Conservation (phyloP, 2,888 invertebrate genomes). For the Drosophila anceps region DNA sequence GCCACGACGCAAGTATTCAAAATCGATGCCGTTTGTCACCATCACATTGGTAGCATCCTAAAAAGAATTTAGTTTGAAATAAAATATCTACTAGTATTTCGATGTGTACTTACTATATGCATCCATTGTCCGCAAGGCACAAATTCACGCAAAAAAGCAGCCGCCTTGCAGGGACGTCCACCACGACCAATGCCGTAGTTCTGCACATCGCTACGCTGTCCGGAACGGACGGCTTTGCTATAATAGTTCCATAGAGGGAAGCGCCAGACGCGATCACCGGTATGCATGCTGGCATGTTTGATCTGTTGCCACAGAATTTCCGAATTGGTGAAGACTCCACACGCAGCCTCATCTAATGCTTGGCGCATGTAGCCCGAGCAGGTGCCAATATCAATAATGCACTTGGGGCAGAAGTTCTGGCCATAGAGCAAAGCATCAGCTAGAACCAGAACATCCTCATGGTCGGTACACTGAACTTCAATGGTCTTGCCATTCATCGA, state of each 20-base stretch:
- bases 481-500: conserved; percentile 92
- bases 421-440: conserved; percentile 93
- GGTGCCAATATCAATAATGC: conserved; percentile 92
- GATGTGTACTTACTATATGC: conserved; percentile 87
- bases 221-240: conserved; percentile 86
- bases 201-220: conserved; percentile 86
- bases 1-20: conserved; percentile 88
- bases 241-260: conserved; percentile 93
- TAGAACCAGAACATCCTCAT: conserved; percentile 91
- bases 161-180: conserved; percentile 90
- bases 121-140: conserved; percentile 91
- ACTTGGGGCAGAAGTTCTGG: conserved; percentile 87
- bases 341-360: conserved; percentile 89
- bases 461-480: conserved; percentile 89
- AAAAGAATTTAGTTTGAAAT: not conserved
- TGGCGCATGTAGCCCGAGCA: conserved; percentile 90
- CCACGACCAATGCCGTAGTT: conserved; percentile 86
- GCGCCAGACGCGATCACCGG: conserved; percentile 93
- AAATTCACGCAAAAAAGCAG: conserved; percentile 91
- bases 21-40: conserved; percentile 88
- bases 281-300: conserved; percentile 89
- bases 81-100: no score
- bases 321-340: conserved; percentile 91
- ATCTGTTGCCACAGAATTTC: conserved; percentile 89
- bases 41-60: conserved; percentile 91